Percentiles rank a stretch among this genome's conserved stretches.
These are phyloP conservation scores for Asteroscopus sphinx DNA, from an alignment of 2,888 invertebrate genomes.

Conservation along the genomic window DNA sequence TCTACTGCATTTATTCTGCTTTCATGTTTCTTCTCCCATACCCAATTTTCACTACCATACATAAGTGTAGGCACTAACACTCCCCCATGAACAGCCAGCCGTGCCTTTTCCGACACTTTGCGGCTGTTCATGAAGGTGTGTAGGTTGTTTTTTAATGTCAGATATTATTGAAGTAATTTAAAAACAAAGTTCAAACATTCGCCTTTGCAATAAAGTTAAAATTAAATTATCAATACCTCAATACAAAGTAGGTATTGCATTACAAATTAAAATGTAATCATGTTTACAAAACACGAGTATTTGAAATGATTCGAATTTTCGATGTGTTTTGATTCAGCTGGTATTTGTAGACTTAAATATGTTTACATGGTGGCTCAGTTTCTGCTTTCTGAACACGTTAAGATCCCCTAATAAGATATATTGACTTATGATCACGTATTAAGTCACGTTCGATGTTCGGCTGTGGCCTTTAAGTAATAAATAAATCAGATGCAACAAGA, in stretches of 20 bases:
- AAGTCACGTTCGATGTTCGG: not conserved
- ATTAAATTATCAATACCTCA: slow-evolving; percentile 6
- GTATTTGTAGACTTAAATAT: not conserved
- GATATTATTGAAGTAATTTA: not conserved
- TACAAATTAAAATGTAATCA: slow-evolving; percentile 6
- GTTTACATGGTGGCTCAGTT: not conserved
- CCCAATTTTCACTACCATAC: no score
- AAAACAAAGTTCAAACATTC: not conserved
- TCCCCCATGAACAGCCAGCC: no score
- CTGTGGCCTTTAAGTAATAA: no score
- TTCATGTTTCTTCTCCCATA: no score
- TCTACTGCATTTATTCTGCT: no score
- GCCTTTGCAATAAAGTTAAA: slow-evolving; percentile 16
- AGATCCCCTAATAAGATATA: not conserved
- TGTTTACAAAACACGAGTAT: slow-evolving; percentile 21
- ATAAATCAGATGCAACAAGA: not conserved
- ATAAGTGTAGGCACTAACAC: no score
- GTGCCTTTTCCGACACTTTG: no score
- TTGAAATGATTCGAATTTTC: slow-evolving; percentile 11
- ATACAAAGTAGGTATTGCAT: not conserved
- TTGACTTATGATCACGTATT: no score
- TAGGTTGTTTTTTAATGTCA: no score
- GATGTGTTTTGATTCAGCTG: slow-evolving; percentile 8
- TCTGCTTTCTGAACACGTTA: not conserved
- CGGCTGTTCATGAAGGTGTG: no score